Evolutionary conservation across 2,888 invertebrate genomes (phyloP).

Genomic region (Acrocera orbiculus): DNA sequence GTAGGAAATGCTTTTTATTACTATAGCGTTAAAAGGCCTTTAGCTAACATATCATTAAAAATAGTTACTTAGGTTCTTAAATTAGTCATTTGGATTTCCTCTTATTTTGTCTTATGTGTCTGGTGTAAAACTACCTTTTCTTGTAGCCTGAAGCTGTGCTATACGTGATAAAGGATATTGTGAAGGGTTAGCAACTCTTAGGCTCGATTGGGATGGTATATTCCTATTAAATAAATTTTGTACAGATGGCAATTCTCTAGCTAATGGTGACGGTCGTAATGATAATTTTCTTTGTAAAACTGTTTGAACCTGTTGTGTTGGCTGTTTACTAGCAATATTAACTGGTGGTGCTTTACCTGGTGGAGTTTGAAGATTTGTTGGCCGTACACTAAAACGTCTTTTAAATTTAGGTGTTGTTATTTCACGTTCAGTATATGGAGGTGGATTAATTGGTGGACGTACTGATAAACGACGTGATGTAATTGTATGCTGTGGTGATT

Average conservation of each 20-base stretch:
- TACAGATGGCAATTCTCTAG: constrained; percentile 17
- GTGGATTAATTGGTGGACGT: constrained; percentile 21
- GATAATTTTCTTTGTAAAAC: constrained; percentile 26
- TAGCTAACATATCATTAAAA: too few species aligned
- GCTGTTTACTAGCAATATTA: background rate
- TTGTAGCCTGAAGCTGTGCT: constrained; percentile 28
- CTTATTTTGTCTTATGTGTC: too few species aligned
- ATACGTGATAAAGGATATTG: constrained; percentile 29
- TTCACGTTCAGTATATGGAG: constrained; percentile 24
- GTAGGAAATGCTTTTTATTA: too few species aligned
- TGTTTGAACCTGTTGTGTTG: constrained; percentile 16
- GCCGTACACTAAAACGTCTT: constrained; percentile 15
- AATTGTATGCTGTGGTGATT: constrained; percentile 4
- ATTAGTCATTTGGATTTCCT: too few species aligned
- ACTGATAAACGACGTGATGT: constrained; percentile 17
- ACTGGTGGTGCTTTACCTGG: constrained; percentile 22
- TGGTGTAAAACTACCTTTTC: constrained; percentile 22
- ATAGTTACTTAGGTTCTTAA: too few species aligned
- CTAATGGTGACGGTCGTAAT: constrained; percentile 26
- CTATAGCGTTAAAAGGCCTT: too few species aligned
- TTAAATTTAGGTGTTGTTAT: constrained; percentile 25
- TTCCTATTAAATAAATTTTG: constrained; percentile 2
- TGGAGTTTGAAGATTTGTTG: constrained; percentile 27
- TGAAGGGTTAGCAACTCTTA: constrained; percentile 15
- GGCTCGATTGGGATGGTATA: constrained; percentile 1